These are phyloP conservation scores for Tarsius wallacei DNA, from an alignment of 2,797 vertebrate species.

Conservation along the genomic window DNA sequence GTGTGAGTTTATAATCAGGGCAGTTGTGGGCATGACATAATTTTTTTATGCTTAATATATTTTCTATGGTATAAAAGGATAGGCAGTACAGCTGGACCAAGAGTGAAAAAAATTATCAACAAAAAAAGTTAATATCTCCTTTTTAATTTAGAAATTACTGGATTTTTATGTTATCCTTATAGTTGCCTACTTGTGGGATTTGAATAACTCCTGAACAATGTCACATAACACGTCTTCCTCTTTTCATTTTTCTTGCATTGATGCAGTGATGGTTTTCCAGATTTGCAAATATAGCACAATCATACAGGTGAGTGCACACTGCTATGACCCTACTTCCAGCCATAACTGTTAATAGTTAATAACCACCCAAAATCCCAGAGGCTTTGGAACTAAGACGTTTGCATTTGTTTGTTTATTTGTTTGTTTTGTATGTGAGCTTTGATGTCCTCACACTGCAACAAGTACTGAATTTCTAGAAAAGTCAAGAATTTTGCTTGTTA, in stretches of 20 bases:
- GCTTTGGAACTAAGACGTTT: not conserved
- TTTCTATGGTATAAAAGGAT: constrained; percentile 16
- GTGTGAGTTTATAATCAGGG: not conserved
- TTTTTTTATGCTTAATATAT: not conserved
- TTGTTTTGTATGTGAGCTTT: constrained; percentile 5
- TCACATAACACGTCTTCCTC: not conserved
- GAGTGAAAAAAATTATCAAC: not conserved
- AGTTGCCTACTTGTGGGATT: not conserved
- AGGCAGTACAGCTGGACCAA: not conserved
- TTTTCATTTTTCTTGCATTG: not conserved
- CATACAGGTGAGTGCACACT: not conserved
- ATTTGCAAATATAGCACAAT: not conserved
- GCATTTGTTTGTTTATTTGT: not conserved
- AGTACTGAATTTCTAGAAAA: constrained; percentile 38
- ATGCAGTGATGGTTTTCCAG: not conserved
- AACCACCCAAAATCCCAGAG: not conserved
- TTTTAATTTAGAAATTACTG: constrained; percentile 61
- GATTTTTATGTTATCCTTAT: constrained; percentile 33
- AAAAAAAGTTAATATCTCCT: constrained; percentile 22
- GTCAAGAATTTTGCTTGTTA: constrained; percentile 36
- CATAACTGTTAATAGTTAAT: not conserved
- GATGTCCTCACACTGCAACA: not conserved
- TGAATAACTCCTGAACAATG: constrained; percentile 11
- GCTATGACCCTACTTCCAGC: not conserved
- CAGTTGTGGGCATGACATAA: not conserved